phyloP scores from a whole-genome alignment of 2,113 vertebrate species.

The Nesogale talazaci region DNA sequence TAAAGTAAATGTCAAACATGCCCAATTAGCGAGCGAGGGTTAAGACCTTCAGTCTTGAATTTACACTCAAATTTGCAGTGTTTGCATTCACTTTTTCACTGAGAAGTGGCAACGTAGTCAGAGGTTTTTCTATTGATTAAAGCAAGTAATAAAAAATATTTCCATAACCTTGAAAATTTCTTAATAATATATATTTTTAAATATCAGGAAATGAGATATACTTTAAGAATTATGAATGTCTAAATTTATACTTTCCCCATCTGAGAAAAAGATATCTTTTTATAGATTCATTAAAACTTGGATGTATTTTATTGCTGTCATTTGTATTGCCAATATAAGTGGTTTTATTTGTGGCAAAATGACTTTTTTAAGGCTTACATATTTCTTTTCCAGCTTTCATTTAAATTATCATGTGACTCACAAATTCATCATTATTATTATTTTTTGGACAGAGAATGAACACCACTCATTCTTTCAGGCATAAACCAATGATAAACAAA shows the following conservation, averaged over 20 bases:
- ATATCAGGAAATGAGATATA: conserved; percentile 54
- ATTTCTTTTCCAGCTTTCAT: conserved; percentile 60
- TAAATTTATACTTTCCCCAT: conserved; percentile 47
- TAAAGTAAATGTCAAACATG: conserved; percentile 55
- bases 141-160: conserved; percentile 55
- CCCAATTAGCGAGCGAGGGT: conserved; percentile 19
- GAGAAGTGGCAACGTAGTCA: conserved; percentile 20
- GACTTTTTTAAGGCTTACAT: conserved; percentile 48
- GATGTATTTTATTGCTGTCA: conserved; percentile 54
- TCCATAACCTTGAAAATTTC: conserved; percentile 55
- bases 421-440: conserved; percentile 5
- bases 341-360: conserved; percentile 48
- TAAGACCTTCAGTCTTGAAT: conserved; percentile 42
- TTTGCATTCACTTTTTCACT: conserved; percentile 37
- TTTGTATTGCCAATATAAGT: conserved; percentile 45
- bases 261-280: conserved; percentile 61
- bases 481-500: conserved; percentile 35
- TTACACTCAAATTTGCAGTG: conserved; percentile 18
- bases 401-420: conserved; percentile 12
- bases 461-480: conserved; percentile 21
- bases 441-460: background rate
- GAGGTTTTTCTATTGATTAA: conserved; percentile 51
- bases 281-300: conserved; percentile 65
- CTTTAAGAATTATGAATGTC: conserved; percentile 56
- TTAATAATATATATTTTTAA: conserved; percentile 61